Percentiles rank a stretch among this genome's conserved stretches.
These are phyloP conservation scores for Uromys caudimaculatus DNA, from an alignment of 2,797 vertebrate genomes.

Conservation along the genomic window DNA sequence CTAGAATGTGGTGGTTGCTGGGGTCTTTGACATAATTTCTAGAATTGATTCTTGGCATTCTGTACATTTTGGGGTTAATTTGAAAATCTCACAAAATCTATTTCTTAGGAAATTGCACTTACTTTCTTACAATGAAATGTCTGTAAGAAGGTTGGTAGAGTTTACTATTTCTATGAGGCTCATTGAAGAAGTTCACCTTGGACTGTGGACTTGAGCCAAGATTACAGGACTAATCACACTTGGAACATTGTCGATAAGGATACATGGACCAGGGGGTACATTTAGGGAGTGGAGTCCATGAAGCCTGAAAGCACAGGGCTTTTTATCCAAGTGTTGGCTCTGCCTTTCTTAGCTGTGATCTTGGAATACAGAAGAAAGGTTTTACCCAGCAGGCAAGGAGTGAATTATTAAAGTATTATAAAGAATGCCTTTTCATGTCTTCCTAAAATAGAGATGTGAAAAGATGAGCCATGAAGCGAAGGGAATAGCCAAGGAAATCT, in stretches of 20 bases:
- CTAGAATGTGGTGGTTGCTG: not conserved
- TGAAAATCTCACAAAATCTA: not conserved
- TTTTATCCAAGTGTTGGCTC: not conserved
- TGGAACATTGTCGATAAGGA: not conserved
- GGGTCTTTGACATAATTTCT: not conserved
- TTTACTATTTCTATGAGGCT: not conserved
- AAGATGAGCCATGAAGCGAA: not conserved
- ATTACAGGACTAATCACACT: not conserved
- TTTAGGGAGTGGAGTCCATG: rapidly evolving
- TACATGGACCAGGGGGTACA: not conserved
- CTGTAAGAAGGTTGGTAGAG: not conserved
- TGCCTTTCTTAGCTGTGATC: not conserved
- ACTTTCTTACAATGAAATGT: not conserved
- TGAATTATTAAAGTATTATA: conserved; percentile 17
- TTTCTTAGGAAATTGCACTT: not conserved
- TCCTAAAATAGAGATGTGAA: not conserved
- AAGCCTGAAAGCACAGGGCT: not conserved
- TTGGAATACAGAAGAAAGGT: not conserved
- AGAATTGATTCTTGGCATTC: not conserved
- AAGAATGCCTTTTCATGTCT: conserved; percentile 43
- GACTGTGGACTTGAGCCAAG: not conserved
- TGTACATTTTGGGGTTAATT: not conserved
- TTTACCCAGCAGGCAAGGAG: not conserved
- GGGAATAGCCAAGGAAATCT: not conserved
- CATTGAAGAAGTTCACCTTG: too few relatives aligned